phyloP scores from a whole-genome alignment of 1,140 invertebrate species.

The Euwallacea similis region DNA sequence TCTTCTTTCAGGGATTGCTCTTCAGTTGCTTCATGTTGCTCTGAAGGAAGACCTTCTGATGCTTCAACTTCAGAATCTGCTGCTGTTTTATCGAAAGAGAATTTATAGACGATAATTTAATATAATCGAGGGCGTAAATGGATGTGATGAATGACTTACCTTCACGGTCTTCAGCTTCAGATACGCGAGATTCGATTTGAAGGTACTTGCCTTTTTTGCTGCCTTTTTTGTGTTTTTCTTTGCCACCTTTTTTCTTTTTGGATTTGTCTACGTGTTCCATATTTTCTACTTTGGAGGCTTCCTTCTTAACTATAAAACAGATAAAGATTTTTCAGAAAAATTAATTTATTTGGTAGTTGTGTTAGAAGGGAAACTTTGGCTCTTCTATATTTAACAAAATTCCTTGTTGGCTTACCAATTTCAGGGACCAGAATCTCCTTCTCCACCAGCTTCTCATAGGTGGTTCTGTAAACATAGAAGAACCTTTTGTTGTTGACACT shows the following conservation, averaged over 20 bases:
- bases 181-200: slow-evolving; percentile 1
- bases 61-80: background rate
- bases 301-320: slow-evolving; percentile 33
- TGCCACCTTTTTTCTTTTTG: slow-evolving; percentile 40
- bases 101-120: background rate
- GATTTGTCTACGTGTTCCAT: slow-evolving; percentile 24
- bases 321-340: too few species aligned
- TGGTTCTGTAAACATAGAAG: slow-evolving; percentile 55
- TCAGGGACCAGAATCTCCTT: slow-evolving; percentile 55
- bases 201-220: slow-evolving; percentile 24
- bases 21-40: slow-evolving; percentile 4
- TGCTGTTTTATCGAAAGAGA: background rate
- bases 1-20: background rate
- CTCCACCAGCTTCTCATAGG: slow-evolving; percentile 55
- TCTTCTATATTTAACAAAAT: too few species aligned
- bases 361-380: too few species aligned
- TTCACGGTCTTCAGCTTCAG: background rate
- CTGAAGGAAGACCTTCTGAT: background rate
- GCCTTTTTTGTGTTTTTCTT: slow-evolving; percentile 38
- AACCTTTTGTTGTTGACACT: slow-evolving; percentile 47
- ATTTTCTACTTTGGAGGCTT: slow-evolving; percentile 18
- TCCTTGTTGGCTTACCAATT: slow-evolving; percentile 49
- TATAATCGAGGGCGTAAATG: background rate
- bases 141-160: background rate
- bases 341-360: too few species aligned